Evolutionary conservation across 2,888 invertebrate species (phyloP).

Genomic region (Strigamia transsilvanica): DNA sequence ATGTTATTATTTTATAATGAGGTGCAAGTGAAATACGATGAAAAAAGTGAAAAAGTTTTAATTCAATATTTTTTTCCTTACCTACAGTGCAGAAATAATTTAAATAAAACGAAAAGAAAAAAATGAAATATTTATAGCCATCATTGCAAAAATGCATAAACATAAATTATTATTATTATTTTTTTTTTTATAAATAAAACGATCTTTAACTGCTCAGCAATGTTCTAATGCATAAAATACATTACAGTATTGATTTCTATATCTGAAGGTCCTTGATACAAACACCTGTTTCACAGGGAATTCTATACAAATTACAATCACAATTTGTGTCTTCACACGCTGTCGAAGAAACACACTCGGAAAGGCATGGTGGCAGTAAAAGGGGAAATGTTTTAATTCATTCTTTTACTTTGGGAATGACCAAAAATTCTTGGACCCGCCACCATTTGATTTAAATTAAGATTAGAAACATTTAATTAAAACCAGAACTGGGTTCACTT

Average conservation of each 20-base stretch:
- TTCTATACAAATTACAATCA: slow-evolving; percentile 34
- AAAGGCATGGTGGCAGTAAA: slow-evolving; percentile 21
- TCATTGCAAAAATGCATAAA: background rate
- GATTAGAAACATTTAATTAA: background rate
- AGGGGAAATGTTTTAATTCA: background rate
- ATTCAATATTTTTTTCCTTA: background rate
- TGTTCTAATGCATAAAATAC: slow-evolving; percentile 27
- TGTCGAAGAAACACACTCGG: background rate
- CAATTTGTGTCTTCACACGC: background rate
- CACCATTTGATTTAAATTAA: background rate
- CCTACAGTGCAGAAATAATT: slow-evolving; percentile 32
- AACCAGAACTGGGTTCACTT: background rate
- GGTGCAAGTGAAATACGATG: slow-evolving; percentile 1
- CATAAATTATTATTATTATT: background rate
- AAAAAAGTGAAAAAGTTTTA: slow-evolving; percentile 1
- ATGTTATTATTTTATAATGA: slow-evolving; percentile 22
- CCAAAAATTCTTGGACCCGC: background rate
- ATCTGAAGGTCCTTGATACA: background rate
- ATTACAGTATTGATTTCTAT: slow-evolving; percentile 31
- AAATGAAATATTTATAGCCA: background rate
- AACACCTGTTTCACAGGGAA: slow-evolving; percentile 35
- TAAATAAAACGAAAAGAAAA: background rate
- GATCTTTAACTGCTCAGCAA: background rate
- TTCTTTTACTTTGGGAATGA: background rate
- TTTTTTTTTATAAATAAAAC: background rate